Percentiles rank a stretch among this genome's conserved stretches.
These are phyloP conservation scores for Sphinx pinastri DNA, from an alignment of 2,888 invertebrate species.

Conservation along the genomic window DNA sequence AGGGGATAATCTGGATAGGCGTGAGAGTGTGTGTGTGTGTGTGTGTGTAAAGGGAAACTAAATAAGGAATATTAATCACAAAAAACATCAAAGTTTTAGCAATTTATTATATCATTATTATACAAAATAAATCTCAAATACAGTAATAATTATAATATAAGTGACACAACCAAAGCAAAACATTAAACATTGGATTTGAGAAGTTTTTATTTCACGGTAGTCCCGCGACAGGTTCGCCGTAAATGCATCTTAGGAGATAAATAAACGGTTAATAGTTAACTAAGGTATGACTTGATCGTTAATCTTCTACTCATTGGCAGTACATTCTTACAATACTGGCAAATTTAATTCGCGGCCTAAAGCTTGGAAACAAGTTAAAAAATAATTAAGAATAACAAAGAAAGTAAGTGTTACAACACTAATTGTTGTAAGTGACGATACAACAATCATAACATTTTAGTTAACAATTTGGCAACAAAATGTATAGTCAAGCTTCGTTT, in stretches of 20 bases:
- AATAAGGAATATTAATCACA: slow-evolving; percentile 22
- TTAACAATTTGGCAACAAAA: slow-evolving; percentile 18
- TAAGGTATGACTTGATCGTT: slow-evolving; percentile 67
- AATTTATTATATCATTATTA: slow-evolving; percentile 82
- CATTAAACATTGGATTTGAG: slow-evolving; percentile 79
- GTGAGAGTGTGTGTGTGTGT: background rate
- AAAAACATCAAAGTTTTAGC: slow-evolving; percentile 63
- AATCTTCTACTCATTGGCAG: slow-evolving; percentile 71
- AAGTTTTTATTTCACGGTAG: slow-evolving; percentile 64
- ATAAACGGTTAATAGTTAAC: slow-evolving; percentile 58
- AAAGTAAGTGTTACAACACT: background rate
- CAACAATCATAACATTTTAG: slow-evolving; percentile 3
- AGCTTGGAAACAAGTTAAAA: background rate
- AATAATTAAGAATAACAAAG: slow-evolving; percentile 22
- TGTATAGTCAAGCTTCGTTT: slow-evolving; percentile 1
- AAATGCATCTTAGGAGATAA: slow-evolving; percentile 70
- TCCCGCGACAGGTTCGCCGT: slow-evolving; percentile 59
- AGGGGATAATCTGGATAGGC: too few species aligned
- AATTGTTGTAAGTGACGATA: background rate
- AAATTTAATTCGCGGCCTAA: slow-evolving; percentile 34
- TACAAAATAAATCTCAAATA: slow-evolving; percentile 84
- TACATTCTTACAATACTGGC: slow-evolving; percentile 63
- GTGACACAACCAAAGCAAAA: slow-evolving; percentile 84
- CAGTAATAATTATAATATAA: slow-evolving; percentile 79
- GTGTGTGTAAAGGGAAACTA: background rate